phyloP scores from a whole-genome alignment of 2,113 vertebrate species.

The Centropristis striata region DNA sequence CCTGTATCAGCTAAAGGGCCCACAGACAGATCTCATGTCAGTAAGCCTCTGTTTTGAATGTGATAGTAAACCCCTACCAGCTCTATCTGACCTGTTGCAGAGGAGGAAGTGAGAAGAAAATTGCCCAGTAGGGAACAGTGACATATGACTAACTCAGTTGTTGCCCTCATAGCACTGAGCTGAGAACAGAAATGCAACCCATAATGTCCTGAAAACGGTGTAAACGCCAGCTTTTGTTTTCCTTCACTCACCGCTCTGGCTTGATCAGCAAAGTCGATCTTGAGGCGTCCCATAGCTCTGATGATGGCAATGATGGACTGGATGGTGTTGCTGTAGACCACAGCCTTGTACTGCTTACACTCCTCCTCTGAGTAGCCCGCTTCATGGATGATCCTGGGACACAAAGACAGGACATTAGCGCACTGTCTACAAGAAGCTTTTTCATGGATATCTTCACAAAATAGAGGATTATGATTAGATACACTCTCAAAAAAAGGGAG shows the following conservation, averaged over 20 bases:
- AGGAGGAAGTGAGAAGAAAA: not conserved
- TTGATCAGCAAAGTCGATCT: conserved; percentile 95
- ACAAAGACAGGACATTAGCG: conserved; percentile 26
- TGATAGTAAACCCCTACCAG: conserved; percentile 7
- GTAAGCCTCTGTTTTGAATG: not conserved
- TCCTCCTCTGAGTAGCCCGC: conserved; percentile 99
- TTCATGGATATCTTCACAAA: not conserved
- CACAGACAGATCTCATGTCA: not conserved
- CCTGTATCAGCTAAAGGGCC: not conserved
- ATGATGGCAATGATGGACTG: conserved; percentile 99
- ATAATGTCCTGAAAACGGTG: not conserved
- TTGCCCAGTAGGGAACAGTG: not conserved
- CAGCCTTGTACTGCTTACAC: conserved; percentile 98
- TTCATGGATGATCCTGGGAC: conserved; percentile 95
- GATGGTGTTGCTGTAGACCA: conserved; percentile 99
- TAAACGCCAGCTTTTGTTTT: conserved; percentile 16
- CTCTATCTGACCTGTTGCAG: not conserved
- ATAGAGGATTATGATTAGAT: too few relatives aligned
- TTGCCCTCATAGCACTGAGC: conserved; percentile 10
- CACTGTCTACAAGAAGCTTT: not conserved
- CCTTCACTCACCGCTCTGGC: conserved; percentile 91
- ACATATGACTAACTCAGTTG: conserved; percentile 18
- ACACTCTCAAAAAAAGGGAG: too few relatives aligned
- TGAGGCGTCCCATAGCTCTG: conserved; percentile 97
- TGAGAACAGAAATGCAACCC: not conserved